Conservation (phyloP, 2,888 invertebrate species). For the Epirrhoe tristata region DNA sequence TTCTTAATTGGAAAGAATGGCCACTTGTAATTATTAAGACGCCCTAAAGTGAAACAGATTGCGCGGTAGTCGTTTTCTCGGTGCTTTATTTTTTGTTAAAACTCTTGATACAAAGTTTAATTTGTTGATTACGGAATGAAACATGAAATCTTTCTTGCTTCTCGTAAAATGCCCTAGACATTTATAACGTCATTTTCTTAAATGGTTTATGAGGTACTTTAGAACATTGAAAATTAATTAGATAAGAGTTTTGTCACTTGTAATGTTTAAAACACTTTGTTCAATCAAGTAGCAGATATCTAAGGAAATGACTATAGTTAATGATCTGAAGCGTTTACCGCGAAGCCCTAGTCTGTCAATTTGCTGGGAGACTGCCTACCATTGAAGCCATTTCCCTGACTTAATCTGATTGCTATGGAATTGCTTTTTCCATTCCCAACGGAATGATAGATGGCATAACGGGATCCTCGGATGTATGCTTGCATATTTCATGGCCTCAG, state of each 20-base stretch:
- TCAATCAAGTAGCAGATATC: background rate
- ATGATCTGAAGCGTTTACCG: constrained; percentile 29
- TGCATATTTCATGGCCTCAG: constrained; percentile 35
- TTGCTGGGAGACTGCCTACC: constrained; percentile 32
- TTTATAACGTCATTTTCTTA: constrained; percentile 16
- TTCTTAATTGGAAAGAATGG: constrained; percentile 86
- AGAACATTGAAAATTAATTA: constrained; percentile 4
- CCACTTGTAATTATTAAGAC: constrained; percentile 86
- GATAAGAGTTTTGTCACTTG: constrained; percentile 5
- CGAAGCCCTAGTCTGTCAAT: constrained; percentile 29
- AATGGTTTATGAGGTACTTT: constrained; percentile 14
- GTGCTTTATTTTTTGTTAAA: constrained; percentile 66
- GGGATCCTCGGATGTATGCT: constrained; percentile 32
- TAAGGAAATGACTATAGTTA: constrained; percentile 21
- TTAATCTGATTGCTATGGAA: constrained; percentile 40
- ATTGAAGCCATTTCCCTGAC: constrained; percentile 34
- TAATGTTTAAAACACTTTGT: background rate
- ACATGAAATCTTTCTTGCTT: constrained; percentile 43
- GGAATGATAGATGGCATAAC: constrained; percentile 42
- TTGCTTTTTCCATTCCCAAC: constrained; percentile 40
- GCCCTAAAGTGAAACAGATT: constrained; percentile 85
- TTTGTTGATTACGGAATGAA: constrained; percentile 54
- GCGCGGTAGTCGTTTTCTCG: constrained; percentile 71
- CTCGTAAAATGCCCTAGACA: constrained; percentile 17
- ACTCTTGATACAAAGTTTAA: constrained; percentile 60